Evolutionary conservation across 2,888 invertebrate genomes (phyloP).

Genomic region (Hipparchia semele): DNA sequence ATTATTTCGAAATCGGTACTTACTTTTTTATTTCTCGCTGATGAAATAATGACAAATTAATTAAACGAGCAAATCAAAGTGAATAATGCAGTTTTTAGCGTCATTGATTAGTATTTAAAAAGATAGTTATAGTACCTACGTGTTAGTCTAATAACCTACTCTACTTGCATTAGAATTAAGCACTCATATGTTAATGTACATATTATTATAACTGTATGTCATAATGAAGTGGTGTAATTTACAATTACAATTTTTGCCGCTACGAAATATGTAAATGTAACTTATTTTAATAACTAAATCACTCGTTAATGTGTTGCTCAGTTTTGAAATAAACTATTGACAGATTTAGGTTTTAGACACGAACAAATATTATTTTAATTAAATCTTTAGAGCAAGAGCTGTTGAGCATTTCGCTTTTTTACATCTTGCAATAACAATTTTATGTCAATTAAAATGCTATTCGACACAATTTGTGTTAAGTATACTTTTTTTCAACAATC

Average conservation of each 20-base stretch:
- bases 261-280: background rate
- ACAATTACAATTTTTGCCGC: slow-evolving; percentile 2
- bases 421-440: too few relatives aligned
- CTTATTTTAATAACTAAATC: slow-evolving; percentile 1
- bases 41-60: background rate
- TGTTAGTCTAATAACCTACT: slow-evolving; percentile 6
- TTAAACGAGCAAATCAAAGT: background rate
- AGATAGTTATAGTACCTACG: background rate
- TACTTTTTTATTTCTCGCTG: too few relatives aligned
- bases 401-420: background rate
- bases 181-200: background rate
- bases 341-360: slow-evolving; percentile 26
- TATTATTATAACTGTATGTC: background rate
- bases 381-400: background rate
- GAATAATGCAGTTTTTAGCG: too few relatives aligned
- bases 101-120: background rate
- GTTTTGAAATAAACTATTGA: slow-evolving; percentile 9
- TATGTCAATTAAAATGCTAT: too few relatives aligned
- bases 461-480: too few relatives aligned
- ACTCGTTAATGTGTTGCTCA: background rate
- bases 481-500: too few relatives aligned
- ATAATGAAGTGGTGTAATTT: slow-evolving; percentile 12
- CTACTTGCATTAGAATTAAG: slow-evolving; percentile 10
- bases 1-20: too few relatives aligned
- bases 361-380: slow-evolving; percentile 15